Conservation (phyloP, 2,113 vertebrate genomes). For the Hipposideros armiger region DNA sequence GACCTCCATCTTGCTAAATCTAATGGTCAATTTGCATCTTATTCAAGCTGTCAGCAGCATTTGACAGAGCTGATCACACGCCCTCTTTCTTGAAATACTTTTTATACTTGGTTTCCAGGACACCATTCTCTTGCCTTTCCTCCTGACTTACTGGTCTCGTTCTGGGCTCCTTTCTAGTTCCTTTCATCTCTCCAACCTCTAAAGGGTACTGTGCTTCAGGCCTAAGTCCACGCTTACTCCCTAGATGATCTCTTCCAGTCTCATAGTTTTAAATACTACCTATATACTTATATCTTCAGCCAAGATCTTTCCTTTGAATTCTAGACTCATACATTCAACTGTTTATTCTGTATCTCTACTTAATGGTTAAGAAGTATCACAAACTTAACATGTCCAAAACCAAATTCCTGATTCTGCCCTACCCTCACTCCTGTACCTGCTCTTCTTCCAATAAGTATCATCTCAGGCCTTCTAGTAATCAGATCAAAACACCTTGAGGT, state of each 20-base stretch:
- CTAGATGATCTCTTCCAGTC: not conserved
- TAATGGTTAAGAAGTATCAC: slow-evolving; percentile 27
- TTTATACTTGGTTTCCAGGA: not conserved
- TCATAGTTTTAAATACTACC: not conserved
- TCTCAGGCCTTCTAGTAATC: not conserved
- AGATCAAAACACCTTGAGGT: not conserved
- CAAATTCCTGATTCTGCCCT: not conserved
- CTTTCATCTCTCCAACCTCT: not conserved
- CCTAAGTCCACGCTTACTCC: not conserved
- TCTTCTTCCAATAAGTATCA: not conserved
- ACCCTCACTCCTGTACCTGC: not conserved
- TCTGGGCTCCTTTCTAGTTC: not conserved
- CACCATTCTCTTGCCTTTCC: not conserved
- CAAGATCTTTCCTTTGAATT: slow-evolving; percentile 5
- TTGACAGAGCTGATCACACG: not conserved
- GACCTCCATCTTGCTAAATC: not conserved
- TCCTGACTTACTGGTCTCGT: not conserved
- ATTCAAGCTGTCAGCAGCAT: not conserved
- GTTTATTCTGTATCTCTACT: not conserved
- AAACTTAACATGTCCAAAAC: not conserved
- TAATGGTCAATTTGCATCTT: not conserved
- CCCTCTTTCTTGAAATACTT: not conserved
- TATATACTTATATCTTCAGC: not conserved
- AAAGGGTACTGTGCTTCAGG: not conserved
- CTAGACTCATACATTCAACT: not conserved